Base-by-base conservation (phyloP, 2,888 invertebrate species). In the Mythimna ferrago region DNA sequence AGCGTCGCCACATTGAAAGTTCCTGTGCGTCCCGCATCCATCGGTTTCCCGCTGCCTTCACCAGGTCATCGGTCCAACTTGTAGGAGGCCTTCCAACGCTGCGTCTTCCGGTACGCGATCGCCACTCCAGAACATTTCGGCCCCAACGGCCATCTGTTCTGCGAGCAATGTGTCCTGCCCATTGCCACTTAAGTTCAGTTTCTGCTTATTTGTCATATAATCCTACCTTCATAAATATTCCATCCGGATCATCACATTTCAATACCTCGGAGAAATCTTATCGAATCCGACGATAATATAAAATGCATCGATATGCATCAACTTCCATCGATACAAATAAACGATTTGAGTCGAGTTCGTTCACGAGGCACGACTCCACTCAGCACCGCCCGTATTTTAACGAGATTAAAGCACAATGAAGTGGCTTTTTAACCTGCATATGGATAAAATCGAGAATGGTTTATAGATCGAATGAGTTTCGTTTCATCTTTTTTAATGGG, bases 351-450 rank as follows among this genome's bases (percentile, higher is more conserved):
- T 80, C 35, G 61, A 83, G 65, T 67, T n/a, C 41, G 21, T 53
- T 66, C 54, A 41, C 56, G 54, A 66, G 61, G 68, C 58, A 35
- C 51, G 53, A 63, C 69, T 68, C 32, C 41, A 68, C 70, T 69
- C 58, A 6, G 21, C 60, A 26, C 64, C 60, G 56, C 35, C 66
- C 57, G 65, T 73, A 79, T 87, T 84, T 82, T 82, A 89, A 89
- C 79, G 83, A 82, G 87, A 86, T 89, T 85, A 84, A 82, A 70
- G 80, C 73, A 82, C 84, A 87, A 87, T 89, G 81, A 73, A 84
- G 76, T 76, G 76, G 78, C 66, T 81, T 85, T 83, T 83, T 71
- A 73, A 83, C 84, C 83, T 83, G 81, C 82, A 66, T 64, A 74
- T 53, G 76, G 67, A 72, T 76, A 84, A 84, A 86, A 83, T 76